Evolutionary conservation across 2,888 invertebrate genomes (phyloP).

Genomic region (Spodoptera picta): DNA sequence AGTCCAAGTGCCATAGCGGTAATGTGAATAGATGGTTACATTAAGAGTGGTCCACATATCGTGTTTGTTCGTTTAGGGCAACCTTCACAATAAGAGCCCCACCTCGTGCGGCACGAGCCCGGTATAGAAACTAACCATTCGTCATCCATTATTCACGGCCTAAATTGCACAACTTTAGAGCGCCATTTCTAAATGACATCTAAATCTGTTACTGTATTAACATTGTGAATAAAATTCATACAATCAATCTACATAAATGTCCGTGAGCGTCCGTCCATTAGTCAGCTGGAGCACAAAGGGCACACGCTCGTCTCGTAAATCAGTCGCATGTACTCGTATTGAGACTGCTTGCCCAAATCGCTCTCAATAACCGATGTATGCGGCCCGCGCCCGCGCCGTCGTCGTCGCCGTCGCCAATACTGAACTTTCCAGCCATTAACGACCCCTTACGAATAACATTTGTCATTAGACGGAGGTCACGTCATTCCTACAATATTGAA

Average conservation of each 20-base stretch:
- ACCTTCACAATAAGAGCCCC: constrained; percentile 76
- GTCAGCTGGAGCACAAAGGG: constrained; percentile 87
- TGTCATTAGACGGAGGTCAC: constrained; percentile 75
- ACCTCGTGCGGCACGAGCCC: constrained; percentile 78
- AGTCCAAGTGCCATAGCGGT: constrained; percentile 31
- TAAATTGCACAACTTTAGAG: constrained; percentile 89
- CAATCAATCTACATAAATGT: constrained; percentile 89
- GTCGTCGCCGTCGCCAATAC: constrained; percentile 55
- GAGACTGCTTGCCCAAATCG: constrained; percentile 86
- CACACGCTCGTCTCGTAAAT: constrained; percentile 89
- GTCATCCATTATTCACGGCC: constrained; percentile 89
- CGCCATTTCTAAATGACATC: constrained; percentile 89
- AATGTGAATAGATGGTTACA: constrained; percentile 53
- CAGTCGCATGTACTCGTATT: constrained; percentile 85
- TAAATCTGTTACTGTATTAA: constrained; percentile 89
- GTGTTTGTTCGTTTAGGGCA: constrained; percentile 67
- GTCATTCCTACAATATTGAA: constrained; percentile 47
- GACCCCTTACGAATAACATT: constrained; percentile 80
- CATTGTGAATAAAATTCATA: constrained; percentile 89
- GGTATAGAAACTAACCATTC: constrained; percentile 83
- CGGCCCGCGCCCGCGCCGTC: constrained; percentile 59
- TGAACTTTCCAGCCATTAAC: constrained; percentile 83
- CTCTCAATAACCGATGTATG: constrained; percentile 81
- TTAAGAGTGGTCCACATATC: constrained; percentile 47
- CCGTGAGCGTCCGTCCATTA: constrained; percentile 89